A percentile compares a stretch with the other conserved stretches of the same genome.
Conservation (phyloP, 2,113 vertebrate species). For the Apodemus speciosus region DNA sequence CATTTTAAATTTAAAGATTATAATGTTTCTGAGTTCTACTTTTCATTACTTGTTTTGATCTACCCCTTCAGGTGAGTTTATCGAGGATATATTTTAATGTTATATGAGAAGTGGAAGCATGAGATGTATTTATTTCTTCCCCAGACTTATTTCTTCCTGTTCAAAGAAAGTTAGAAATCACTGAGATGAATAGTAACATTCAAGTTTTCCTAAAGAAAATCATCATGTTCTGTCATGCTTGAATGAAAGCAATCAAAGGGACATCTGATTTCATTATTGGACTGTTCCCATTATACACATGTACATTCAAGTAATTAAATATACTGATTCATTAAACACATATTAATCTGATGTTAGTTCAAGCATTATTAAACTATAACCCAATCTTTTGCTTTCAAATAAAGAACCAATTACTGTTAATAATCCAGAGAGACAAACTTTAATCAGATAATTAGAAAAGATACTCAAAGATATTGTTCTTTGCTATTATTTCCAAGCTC, state of each 20-base stretch:
- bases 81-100: not conserved
- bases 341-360: not conserved
- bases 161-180: not conserved
- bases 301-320: not conserved
- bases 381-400: not conserved
- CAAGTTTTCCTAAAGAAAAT: not conserved
- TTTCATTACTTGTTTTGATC: not conserved
- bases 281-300: not conserved
- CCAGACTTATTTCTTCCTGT: not conserved
- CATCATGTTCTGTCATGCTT: not conserved
- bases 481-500: not conserved
- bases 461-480: not conserved
- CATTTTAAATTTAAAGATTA: not conserved
- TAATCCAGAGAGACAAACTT: not conserved
- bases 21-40: not conserved
- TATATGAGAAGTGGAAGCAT: not conserved
- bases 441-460: constrained; percentile 5
- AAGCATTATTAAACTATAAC: not conserved
- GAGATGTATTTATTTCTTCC: not conserved
- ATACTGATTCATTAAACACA: constrained; percentile 8
- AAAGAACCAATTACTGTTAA: not conserved
- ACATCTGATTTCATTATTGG: not conserved
- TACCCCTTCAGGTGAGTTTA: not conserved
- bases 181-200: not conserved
- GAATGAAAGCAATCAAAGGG: not conserved